Evolutionary conservation across 2,797 vertebrate species (phyloP).

Genomic region (Tenualosa ilisha): DNA sequence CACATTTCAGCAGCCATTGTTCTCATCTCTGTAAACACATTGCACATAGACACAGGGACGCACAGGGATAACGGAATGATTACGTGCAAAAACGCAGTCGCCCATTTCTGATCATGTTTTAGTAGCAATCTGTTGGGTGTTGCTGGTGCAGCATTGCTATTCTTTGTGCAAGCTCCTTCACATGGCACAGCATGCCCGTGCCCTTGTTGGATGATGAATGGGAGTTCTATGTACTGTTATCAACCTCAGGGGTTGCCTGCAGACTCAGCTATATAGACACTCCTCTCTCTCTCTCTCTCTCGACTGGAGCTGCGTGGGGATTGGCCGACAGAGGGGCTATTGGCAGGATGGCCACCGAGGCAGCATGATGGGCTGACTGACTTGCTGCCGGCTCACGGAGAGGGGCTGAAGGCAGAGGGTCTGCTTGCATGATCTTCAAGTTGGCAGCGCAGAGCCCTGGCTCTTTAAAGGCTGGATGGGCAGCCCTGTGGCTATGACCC

Average conservation of each 20-base stretch:
- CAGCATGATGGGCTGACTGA: neutral
- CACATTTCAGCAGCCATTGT: neutral
- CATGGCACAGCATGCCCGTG: neutral
- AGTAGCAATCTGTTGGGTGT: neutral
- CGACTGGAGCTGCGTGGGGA: neutral
- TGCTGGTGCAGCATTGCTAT: neutral
- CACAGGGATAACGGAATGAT: neutral
- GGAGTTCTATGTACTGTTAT: constrained; percentile 11
- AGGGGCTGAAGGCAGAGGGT: neutral
- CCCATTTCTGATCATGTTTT: neutral
- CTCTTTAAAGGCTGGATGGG: neutral
- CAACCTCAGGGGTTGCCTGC: constrained; percentile 14
- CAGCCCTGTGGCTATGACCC: neutral
- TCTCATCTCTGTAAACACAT: neutral
- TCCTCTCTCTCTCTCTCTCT: neutral
- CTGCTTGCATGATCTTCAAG: neutral
- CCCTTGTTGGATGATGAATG: constrained; percentile 5
- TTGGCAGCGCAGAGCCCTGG: neutral
- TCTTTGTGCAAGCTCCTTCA: neutral
- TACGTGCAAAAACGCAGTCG: no score
- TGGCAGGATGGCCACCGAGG: constrained; percentile 5
- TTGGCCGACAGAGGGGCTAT: neutral
- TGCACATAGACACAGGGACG: neutral
- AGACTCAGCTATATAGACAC: constrained; percentile 15
- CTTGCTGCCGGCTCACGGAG: neutral